Percentiles rank a stretch among this genome's conserved stretches.
phyloP scores from a whole-genome alignment of 2,888 invertebrate species.

The Drosophila testacea region DNA sequence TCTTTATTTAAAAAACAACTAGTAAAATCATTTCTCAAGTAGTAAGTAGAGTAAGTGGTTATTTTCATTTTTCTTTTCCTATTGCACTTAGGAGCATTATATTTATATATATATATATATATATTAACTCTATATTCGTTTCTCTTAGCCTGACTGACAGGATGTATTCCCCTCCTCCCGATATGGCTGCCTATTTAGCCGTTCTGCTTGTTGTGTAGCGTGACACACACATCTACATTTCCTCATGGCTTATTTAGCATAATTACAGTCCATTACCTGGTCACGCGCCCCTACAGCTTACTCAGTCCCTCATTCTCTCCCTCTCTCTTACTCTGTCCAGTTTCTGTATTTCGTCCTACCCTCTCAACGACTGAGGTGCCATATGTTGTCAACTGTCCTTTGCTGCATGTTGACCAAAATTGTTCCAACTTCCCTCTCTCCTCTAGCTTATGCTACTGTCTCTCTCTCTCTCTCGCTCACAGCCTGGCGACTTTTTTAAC shows the following conservation, averaged over 20 bases:
- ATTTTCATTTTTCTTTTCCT: not conserved
- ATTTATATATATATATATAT: not conserved
- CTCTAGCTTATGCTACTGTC: not conserved
- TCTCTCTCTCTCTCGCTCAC: not conserved
- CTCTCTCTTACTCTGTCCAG: not conserved
- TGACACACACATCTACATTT: slow-evolving; percentile 57
- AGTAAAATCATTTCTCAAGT: too few species aligned
- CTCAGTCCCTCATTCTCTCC: not conserved
- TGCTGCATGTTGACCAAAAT: slow-evolving; percentile 53
- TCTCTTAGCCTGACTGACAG: not conserved
- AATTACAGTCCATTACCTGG: slow-evolving; percentile 77
- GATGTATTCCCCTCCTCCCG: not conserved
- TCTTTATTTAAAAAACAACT: too few species aligned
- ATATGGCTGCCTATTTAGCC: not conserved
- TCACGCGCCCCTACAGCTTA: slow-evolving; percentile 54
- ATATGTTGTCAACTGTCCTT: slow-evolving; percentile 74
- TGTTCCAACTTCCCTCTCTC: slow-evolving; percentile 18
- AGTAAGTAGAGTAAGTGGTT: too few species aligned
- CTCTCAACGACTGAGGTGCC: slow-evolving; percentile 46
- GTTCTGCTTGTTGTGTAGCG: slow-evolving; percentile 24
- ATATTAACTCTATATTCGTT: not conserved
- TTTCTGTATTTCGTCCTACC: not conserved
- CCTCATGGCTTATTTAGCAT: slow-evolving; percentile 76
- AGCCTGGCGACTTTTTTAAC: slow-evolving; percentile 31
- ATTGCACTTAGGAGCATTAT: not conserved